Percentiles rank a stretch among this genome's conserved stretches.
Evolutionary conservation across 2,113 vertebrate species (phyloP).

Genomic region (Limanda limanda): DNA sequence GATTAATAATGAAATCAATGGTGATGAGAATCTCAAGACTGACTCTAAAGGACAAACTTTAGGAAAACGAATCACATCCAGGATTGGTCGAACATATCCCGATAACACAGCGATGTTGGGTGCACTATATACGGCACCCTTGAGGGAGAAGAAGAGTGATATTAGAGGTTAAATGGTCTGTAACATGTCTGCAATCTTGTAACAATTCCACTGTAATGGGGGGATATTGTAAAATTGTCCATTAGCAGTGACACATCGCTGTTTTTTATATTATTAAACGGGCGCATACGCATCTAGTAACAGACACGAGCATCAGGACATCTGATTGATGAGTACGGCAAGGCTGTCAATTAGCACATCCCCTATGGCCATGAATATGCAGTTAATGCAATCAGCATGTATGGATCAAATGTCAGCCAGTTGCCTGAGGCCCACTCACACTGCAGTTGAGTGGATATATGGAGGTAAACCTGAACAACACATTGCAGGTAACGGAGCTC

Average conservation of each 20-base stretch:
- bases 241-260: slow-evolving; percentile 52
- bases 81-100: slow-evolving; percentile 1
- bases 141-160: slow-evolving; percentile 39
- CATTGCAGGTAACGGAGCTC: slow-evolving; percentile 2
- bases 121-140: slow-evolving; percentile 16
- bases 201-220: slow-evolving; percentile 63
- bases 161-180: slow-evolving; percentile 57
- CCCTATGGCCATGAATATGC: slow-evolving; percentile 52
- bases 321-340: slow-evolving; percentile 63
- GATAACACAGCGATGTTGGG: slow-evolving; percentile 23
- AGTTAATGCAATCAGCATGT: slow-evolving; percentile 56
- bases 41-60: slow-evolving; percentile 3
- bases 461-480: slow-evolving; percentile 7
- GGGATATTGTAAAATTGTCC: slow-evolving; percentile 54
- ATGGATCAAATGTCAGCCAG: slow-evolving; percentile 55
- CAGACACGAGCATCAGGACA: slow-evolving; percentile 49
- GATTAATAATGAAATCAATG: neutral
- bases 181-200: slow-evolving; percentile 65
- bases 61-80: slow-evolving; percentile 9
- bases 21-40: slow-evolving; percentile 4
- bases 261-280: slow-evolving; percentile 59
- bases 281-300: slow-evolving; percentile 52
- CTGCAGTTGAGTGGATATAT: slow-evolving; percentile 6
- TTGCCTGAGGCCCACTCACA: slow-evolving; percentile 42
- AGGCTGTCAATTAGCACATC: slow-evolving; percentile 64